Evolutionary conservation across 2,888 invertebrate genomes (phyloP).

Genomic region (Synergus umbraculus): DNA sequence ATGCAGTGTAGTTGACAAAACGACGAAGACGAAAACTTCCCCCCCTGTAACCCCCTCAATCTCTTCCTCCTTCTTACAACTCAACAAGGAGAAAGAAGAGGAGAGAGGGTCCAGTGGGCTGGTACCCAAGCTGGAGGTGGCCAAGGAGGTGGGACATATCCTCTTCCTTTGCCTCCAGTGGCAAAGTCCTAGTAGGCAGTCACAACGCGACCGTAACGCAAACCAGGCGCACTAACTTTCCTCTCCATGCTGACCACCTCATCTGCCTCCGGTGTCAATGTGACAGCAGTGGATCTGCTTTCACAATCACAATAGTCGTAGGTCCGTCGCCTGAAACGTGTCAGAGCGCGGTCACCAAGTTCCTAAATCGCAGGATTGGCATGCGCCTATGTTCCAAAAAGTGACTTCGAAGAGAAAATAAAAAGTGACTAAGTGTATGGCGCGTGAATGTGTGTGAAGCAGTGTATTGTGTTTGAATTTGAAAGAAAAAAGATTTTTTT

Average conservation of each 20-base stretch:
- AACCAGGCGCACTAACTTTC: conserved; percentile 62
- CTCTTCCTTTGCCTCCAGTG: conserved; percentile 70
- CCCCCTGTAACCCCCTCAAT: neutral
- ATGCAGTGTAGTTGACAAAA: neutral
- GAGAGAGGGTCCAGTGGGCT: conserved; percentile 76
- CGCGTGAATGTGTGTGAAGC: conserved; percentile 3
- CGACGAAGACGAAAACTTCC: neutral
- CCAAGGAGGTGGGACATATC: conserved; percentile 76
- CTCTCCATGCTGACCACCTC: conserved; percentile 54
- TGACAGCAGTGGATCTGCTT: conserved; percentile 37
- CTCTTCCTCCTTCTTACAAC: neutral
- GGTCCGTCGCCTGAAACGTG: conserved; percentile 1
- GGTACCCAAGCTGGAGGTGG: conserved; percentile 77
- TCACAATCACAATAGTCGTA: conserved; percentile 9
- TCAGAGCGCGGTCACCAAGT: conserved; percentile 39
- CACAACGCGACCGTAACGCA: conserved; percentile 75
- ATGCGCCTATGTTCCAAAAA: neutral
- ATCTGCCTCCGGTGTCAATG: conserved; percentile 51
- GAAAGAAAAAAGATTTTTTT: neutral
- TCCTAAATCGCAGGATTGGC: conserved; percentile 23
- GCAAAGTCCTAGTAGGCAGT: conserved; percentile 74
- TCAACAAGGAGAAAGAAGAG: conserved; percentile 53
- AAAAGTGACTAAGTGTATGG: conserved; percentile 9
- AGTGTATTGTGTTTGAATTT: conserved; percentile 9
- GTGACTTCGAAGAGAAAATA: neutral